Base-by-base conservation (phyloP, 1,140 invertebrate genomes). In the Pseudobourletiella spinata region DNA sequence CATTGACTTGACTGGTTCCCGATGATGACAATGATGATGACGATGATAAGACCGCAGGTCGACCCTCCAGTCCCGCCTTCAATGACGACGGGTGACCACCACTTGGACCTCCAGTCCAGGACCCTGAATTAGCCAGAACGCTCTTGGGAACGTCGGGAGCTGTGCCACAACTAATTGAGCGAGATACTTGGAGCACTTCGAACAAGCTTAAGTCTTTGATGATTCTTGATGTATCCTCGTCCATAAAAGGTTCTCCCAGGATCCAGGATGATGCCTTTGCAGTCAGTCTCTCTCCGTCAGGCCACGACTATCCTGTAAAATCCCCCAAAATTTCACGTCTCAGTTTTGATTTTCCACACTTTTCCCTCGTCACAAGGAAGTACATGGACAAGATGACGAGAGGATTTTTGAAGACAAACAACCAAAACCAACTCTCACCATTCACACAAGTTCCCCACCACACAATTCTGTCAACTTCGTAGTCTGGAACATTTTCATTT, bases 181-280 rank as follows among this genome's bases (percentile, higher is more conserved):
- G 35, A 22, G 48, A 50, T 35, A 57, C 42, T 24, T 26, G 32
- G 8, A 57, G 54, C 25, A 55, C 46, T 57, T 63, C 61, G 24
- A 63, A 63, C 20, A 63, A 32, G 25, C 61, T 63, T 42, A 63
- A 57, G 32, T 63, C 61, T 57, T 63, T 57, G 29, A 63, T 63
- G 20, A 63, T 63, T 42, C 44, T 55, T 3, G 54, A 50, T 29
- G 61, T 63, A 28, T 63, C 61, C 26, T 63, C 61, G 54, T 63
- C 61, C 61, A 63, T 57, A 48, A 48, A 48, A 48, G 44, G 22
- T 22, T 48, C 22, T 14, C 6, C 44, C 8, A 39, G n/a, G n/a
- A n/a, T n/a, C 32, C 22, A 3, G 14, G 20, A 6, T 48, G 44
- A n/a, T 48, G 22, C 6, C 22, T 48, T 48, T 48, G 44, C 44